These are phyloP conservation scores for Bubalus kerabau DNA, from an alignment of 2,113 vertebrate species.

Conservation along the genomic window DNA sequence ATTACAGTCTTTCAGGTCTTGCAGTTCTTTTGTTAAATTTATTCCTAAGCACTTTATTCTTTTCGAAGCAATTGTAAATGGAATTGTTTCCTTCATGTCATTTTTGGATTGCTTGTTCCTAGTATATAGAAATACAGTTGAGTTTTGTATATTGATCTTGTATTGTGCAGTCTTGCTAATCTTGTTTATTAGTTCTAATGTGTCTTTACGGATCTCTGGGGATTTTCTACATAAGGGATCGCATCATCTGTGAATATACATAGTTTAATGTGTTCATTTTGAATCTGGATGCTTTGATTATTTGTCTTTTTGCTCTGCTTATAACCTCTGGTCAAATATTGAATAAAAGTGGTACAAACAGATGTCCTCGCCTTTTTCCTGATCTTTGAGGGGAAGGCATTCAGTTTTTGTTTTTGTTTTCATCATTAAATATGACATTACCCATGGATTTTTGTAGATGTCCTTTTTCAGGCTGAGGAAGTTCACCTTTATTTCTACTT, in stretches of 20 bases:
- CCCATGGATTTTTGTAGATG: background rate
- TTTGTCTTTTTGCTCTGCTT: background rate
- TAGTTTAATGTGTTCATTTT: background rate
- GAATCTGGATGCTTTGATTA: background rate
- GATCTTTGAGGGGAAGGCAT: background rate
- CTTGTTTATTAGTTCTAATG: background rate
- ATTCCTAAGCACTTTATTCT: background rate
- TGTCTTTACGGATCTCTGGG: background rate
- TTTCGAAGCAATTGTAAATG: background rate
- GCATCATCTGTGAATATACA: background rate
- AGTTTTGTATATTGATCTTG: background rate
- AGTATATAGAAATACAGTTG: background rate
- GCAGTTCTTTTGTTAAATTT: background rate
- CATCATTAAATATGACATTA: no score
- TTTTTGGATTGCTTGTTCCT: background rate
- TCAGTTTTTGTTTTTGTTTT: background rate
- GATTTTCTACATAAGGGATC: background rate
- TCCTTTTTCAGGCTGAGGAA: background rate
- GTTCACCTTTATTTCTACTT: background rate
- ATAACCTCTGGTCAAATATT: background rate
- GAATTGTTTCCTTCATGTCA: background rate
- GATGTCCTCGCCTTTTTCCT: background rate
- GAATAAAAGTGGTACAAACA: no score
- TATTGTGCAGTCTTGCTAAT: background rate
- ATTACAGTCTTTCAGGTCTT: background rate